These are phyloP conservation scores for Thamnophis sirtalis DNA, from an alignment of 2,113 vertebrate genomes.

Conservation along the genomic window DNA sequence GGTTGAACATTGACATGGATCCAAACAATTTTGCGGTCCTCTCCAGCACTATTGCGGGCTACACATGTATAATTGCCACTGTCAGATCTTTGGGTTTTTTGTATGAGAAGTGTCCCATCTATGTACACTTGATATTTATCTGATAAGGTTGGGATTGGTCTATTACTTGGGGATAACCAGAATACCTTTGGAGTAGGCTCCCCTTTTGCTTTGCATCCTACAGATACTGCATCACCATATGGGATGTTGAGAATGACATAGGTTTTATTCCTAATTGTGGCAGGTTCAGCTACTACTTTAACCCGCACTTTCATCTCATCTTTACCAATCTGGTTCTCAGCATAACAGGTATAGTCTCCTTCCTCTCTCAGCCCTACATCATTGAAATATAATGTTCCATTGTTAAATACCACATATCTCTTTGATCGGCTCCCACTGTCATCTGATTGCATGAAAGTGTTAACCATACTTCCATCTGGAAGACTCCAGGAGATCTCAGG, in stretches of 20 bases:
- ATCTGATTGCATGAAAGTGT: slow-evolving; percentile 72
- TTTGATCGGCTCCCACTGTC: slow-evolving; percentile 65
- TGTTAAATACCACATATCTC: slow-evolving; percentile 86
- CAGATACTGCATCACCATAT: slow-evolving; percentile 73
- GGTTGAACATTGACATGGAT: slow-evolving; percentile 74
- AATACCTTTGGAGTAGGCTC: slow-evolving; percentile 75
- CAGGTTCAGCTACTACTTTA: slow-evolving; percentile 70
- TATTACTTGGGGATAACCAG: slow-evolving; percentile 83
- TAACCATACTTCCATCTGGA: slow-evolving; percentile 87
- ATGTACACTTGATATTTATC: slow-evolving; percentile 78
- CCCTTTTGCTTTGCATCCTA: slow-evolving; percentile 77
- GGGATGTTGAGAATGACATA: slow-evolving; percentile 60
- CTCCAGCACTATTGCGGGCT: slow-evolving; percentile 76
- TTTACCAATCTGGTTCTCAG: slow-evolving; percentile 86
- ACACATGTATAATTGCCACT: slow-evolving; percentile 88
- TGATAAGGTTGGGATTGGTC: slow-evolving; percentile 65
- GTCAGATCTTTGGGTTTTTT: slow-evolving; percentile 82
- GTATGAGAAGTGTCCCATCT: slow-evolving; percentile 82
- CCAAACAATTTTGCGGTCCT: slow-evolving; percentile 70
- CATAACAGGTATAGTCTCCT: slow-evolving; percentile 90
- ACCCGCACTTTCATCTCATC: slow-evolving; percentile 88
- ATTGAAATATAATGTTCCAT: slow-evolving; percentile 87
- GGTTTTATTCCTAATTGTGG: slow-evolving; percentile 71
- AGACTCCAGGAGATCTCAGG: slow-evolving; percentile 89
- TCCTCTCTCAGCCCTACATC: slow-evolving; percentile 80